Conservation (phyloP, 2,113 vertebrate species). For the Melanocharis versteri region DNA sequence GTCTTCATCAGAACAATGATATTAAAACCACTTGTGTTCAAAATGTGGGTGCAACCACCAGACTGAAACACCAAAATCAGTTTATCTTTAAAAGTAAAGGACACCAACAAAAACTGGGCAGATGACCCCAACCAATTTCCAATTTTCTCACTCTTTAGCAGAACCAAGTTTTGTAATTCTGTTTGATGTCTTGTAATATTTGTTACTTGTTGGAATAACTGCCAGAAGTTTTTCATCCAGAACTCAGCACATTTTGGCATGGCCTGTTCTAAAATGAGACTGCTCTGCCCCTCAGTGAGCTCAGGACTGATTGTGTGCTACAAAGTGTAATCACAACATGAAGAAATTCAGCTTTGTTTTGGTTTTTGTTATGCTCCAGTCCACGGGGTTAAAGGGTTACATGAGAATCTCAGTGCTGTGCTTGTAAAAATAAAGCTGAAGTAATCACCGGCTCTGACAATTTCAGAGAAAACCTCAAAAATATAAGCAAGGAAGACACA, state of each 20-base stretch:
- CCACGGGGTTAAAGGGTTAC: not conserved
- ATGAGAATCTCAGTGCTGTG: not conserved
- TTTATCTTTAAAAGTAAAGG: not conserved
- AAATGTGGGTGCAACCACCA: not conserved
- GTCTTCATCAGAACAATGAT: not conserved
- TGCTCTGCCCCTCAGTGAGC: not conserved
- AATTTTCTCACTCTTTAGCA: not conserved
- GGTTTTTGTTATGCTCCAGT: not conserved
- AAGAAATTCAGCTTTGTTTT: not conserved
- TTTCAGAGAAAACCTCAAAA: conserved; percentile 39
- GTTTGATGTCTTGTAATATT: not conserved
- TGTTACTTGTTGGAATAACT: not conserved
- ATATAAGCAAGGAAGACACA: not conserved
- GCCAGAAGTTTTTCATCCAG: not conserved
- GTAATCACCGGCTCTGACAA: not conserved
- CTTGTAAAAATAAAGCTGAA: conserved; percentile 6
- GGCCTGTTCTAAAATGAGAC: not conserved
- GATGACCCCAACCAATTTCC: not conserved
- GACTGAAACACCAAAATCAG: not conserved
- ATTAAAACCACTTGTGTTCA: not conserved
- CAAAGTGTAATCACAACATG: not conserved
- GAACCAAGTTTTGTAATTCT: not conserved
- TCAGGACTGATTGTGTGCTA: not conserved
- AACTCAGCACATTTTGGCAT: not conserved
- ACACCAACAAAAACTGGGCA: not conserved